A percentile compares a stretch with the other conserved stretches of the same genome.
Evolutionary conservation across 2,113 vertebrate species (phyloP).

Genomic region (Chauna torquata): DNA sequence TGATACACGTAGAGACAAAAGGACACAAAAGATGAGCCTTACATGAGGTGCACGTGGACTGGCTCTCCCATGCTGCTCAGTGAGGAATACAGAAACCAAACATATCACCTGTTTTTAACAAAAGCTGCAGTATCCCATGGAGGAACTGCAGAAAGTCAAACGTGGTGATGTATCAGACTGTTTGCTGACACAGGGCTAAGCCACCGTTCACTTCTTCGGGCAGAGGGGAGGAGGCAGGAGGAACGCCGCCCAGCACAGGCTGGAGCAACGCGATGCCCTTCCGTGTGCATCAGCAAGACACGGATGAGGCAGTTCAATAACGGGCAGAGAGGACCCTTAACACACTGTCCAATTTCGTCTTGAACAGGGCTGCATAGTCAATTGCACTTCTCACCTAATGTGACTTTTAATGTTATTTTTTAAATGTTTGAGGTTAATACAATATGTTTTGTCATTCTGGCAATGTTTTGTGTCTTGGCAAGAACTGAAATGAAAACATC

Average conservation of each 20-base stretch:
- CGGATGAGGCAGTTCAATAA: background rate
- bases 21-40: background rate
- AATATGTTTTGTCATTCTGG: background rate
- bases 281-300: background rate
- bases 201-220: background rate
- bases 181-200: background rate
- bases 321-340: background rate
- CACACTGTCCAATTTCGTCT: background rate
- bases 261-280: background rate
- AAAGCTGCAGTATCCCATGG: background rate
- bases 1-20: background rate
- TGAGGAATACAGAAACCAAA: background rate
- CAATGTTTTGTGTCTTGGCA: background rate
- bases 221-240: background rate
- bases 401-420: background rate
- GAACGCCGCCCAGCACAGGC: background rate
- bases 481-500: background rate
- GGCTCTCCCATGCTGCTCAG: background rate
- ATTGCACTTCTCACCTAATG: background rate
- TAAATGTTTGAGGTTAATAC: background rate
- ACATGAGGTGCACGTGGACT: rapidly evolving
- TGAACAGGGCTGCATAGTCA: background rate
- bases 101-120: background rate
- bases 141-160: background rate
- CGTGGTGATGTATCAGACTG: background rate